Evolutionary conservation across 2,113 vertebrate species (phyloP).

Genomic region (Lagopus muta): DNA sequence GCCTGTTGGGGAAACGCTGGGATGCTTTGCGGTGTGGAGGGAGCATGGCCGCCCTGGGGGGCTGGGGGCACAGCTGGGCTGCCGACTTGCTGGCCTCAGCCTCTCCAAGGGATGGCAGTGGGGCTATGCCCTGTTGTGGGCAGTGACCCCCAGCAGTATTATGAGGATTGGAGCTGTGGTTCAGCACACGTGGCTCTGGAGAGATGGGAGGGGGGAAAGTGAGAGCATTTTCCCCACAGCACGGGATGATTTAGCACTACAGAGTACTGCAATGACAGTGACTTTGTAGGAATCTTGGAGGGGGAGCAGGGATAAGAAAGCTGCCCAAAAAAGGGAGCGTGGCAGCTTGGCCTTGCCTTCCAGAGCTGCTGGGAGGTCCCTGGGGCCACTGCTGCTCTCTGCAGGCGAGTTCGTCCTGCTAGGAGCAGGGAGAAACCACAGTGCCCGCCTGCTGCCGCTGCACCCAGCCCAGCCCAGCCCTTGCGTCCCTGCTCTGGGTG

Average conservation of each 20-base stretch:
- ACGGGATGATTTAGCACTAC: neutral
- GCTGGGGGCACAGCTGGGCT: neutral
- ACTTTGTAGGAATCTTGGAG: neutral
- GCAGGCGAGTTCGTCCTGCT: neutral
- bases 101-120: neutral
- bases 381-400: neutral
- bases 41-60: fast-evolving
- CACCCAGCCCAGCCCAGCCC: neutral
- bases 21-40: neutral
- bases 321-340: neutral
- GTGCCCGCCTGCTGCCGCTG: neutral
- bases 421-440: neutral
- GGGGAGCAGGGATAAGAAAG: neutral
- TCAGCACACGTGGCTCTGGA: fast-evolving
- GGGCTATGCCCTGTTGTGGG: neutral
- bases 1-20: neutral
- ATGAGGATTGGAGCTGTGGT: neutral
- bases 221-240: neutral
- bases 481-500: fast-evolving
- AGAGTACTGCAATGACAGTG: neutral
- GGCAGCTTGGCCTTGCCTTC: neutral
- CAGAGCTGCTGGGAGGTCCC: neutral
- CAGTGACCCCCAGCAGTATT: too few species aligned
- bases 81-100: neutral
- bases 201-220: neutral